A percentile compares a stretch with the other conserved stretches of the same genome.
phyloP scores from a whole-genome alignment of 2,797 vertebrate species.

The Pseudochromis fuscus region DNA sequence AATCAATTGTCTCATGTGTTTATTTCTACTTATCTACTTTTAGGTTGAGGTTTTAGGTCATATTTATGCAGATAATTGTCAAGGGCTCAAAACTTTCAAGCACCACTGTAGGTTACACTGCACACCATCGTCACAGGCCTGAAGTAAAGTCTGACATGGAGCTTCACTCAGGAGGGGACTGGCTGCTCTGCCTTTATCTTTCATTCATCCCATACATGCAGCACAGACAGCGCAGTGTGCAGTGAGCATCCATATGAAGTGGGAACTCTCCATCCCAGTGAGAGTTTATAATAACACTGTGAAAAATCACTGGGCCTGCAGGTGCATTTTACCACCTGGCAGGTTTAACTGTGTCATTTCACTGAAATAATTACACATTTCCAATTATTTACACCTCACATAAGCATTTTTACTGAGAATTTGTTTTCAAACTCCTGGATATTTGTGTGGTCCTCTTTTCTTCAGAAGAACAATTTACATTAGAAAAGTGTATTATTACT shows the following conservation, averaged over 20 bases:
- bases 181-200: conserved; percentile 18
- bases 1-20: no score
- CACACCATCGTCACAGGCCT: conserved; percentile 50
- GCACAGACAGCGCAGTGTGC: background rate
- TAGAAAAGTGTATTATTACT: background rate
- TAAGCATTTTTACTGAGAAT: background rate
- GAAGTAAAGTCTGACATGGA: conserved; percentile 85
- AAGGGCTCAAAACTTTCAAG: conserved; percentile 22
- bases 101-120: conserved; percentile 39
- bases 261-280: no score
- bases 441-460: background rate
- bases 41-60: background rate
- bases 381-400: background rate
- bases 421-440: background rate
- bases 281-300: background rate
- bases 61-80: conserved; percentile 11
- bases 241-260: background rate
- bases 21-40: no score
- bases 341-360: background rate
- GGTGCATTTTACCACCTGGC: background rate
- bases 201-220: conserved; percentile 43
- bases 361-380: background rate
- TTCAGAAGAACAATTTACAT: background rate
- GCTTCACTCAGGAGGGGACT: conserved; percentile 35
- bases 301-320: background rate